A percentile compares a stretch with the other conserved stretches of the same genome.
phyloP scores from a whole-genome alignment of 1,140 invertebrate genomes.

The Eupristina koningsbergeri region DNA sequence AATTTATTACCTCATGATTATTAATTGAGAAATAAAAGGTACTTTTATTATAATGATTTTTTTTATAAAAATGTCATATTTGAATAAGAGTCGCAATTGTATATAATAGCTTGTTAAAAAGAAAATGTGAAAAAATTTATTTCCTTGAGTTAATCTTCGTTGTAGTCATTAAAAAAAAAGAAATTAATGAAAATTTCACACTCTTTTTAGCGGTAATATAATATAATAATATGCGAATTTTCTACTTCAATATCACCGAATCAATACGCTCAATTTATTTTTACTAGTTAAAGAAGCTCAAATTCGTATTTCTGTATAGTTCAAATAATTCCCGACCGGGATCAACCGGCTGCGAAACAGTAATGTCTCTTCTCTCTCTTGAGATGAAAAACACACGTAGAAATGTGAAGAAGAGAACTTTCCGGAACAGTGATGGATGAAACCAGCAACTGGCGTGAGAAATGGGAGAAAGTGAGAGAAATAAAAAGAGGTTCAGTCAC shows the following conservation, averaged over 20 bases:
- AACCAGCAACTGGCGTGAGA: neutral
- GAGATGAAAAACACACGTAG: slow-evolving; percentile 18
- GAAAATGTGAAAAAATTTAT: too few relatives aligned
- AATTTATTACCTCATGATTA: too few relatives aligned
- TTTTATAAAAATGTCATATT: too few relatives aligned
- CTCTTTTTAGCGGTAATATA: too few relatives aligned
- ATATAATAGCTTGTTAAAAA: too few relatives aligned
- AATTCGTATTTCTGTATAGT: neutral
- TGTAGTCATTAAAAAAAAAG: too few relatives aligned
- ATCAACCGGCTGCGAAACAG: slow-evolving; percentile 25
- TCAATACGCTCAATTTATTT: slow-evolving; percentile 39
- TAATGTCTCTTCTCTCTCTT: slow-evolving; percentile 15
- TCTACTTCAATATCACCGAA: slow-evolving; percentile 1
- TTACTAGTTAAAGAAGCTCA: neutral
- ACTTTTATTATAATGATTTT: too few relatives aligned
- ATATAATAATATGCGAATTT: too few relatives aligned
- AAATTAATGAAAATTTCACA: too few relatives aligned
- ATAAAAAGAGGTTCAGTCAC: neutral
- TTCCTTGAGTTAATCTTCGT: too few relatives aligned
- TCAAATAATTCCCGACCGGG: neutral
- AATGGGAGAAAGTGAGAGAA: slow-evolving; percentile 21
- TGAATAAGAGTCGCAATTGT: too few relatives aligned
- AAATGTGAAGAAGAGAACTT: slow-evolving; percentile 9
- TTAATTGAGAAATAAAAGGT: too few relatives aligned
- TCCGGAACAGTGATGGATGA: slow-evolving; percentile 24